Conservation (phyloP, 2,113 vertebrate species). For the Poeciliopsis retropinna region DNA sequence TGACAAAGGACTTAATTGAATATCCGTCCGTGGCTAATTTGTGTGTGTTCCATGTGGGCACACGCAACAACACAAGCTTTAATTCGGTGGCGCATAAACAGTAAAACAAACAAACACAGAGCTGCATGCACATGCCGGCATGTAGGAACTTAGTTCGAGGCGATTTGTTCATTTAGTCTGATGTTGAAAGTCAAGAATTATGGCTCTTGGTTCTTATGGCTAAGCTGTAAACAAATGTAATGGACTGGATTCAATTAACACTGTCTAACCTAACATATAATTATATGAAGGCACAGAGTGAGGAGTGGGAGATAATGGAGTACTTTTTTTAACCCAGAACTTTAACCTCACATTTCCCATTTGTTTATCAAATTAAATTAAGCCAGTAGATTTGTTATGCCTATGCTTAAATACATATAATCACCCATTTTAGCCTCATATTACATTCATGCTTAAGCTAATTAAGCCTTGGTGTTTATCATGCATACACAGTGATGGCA, state of each 20-base stretch:
- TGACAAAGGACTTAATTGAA: constrained; percentile 81
- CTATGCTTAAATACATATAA: constrained; percentile 74
- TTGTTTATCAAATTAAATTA: constrained; percentile 79
- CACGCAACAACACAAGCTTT: constrained; percentile 47
- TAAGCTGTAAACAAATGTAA: constrained; percentile 71
- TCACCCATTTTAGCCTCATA: constrained; percentile 73
- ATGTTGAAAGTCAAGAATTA: constrained; percentile 67
- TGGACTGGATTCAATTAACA: constrained; percentile 72
- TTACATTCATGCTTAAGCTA: constrained; percentile 76
- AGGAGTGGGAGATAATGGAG: constrained; percentile 62
- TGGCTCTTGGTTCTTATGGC: constrained; percentile 54
- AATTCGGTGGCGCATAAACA: constrained; percentile 29
- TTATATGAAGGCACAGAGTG: constrained; percentile 64
- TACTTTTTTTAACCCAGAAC: constrained; percentile 68
- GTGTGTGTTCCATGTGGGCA: constrained; percentile 59
- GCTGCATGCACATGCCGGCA: constrained; percentile 1
- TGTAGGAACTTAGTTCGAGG: constrained; percentile 47
- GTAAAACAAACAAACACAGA: constrained; percentile 12
- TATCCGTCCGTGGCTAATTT: constrained; percentile 77
- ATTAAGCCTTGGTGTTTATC: constrained; percentile 77
- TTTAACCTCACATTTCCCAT: constrained; percentile 64
- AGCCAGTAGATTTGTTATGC: constrained; percentile 68
- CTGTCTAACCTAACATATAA: constrained; percentile 69
- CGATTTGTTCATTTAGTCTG: constrained; percentile 43
- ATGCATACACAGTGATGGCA: constrained; percentile 64